Conservation (phyloP, 1,140 invertebrate species). For the Drosophila takahashii region DNA sequence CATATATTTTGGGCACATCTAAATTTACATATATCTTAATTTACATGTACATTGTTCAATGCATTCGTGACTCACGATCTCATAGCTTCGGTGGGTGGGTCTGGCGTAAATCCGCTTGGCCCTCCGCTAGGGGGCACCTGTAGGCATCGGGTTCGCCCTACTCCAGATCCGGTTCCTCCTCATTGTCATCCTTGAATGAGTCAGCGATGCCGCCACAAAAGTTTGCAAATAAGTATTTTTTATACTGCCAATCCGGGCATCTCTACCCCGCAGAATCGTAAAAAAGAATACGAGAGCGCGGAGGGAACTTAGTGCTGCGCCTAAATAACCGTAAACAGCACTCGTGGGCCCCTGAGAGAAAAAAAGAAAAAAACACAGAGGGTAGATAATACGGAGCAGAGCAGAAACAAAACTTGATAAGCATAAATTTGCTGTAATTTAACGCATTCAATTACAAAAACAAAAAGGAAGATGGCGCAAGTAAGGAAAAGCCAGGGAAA, state of each 20-base stretch:
- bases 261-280: constrained; percentile 32
- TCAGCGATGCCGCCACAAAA: constrained; percentile 75
- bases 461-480: constrained; percentile 33
- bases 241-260: constrained; percentile 62
- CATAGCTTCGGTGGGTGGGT: constrained; percentile 15
- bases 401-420: constrained; percentile 73
- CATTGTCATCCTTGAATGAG: constrained; percentile 63
- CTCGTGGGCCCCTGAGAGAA: constrained; percentile 53
- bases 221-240: constrained; percentile 82
- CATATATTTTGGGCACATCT: no score
- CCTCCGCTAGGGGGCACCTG: constrained; percentile 52
- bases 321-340: constrained; percentile 82
- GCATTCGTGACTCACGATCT: constrained; percentile 42
- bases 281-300: constrained; percentile 36
- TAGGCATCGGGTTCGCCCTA: constrained; percentile 31
- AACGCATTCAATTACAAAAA: constrained; percentile 80
- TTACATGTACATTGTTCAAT: neutral
- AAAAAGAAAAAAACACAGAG: constrained; percentile 19
- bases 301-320: constrained; percentile 74
- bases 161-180: constrained; percentile 32
- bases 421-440: constrained; percentile 82
- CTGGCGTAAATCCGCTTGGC: constrained; percentile 6
- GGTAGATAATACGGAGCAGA: constrained; percentile 10
- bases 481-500: constrained; percentile 9
- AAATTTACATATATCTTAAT: no score